Conservation (phyloP, 2,888 invertebrate genomes). For the Maniola hyperantus region DNA sequence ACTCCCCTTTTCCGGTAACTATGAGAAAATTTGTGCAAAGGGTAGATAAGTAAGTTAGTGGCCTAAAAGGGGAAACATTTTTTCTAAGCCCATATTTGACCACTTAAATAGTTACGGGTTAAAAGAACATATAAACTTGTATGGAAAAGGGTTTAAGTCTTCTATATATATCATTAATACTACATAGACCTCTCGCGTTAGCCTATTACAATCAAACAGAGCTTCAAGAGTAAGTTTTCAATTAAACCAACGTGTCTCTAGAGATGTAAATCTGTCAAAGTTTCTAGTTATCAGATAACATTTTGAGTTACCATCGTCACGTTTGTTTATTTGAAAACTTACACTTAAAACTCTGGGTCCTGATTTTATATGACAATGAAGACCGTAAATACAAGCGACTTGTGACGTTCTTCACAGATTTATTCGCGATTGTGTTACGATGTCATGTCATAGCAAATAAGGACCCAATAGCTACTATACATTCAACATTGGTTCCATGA, state of each 20-base stretch:
- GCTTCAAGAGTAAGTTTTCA: neutral
- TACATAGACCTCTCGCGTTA: slow-evolving; percentile 60
- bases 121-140: neutral
- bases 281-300: neutral
- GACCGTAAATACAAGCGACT: neutral
- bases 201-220: slow-evolving; percentile 47
- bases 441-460: neutral
- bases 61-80: neutral
- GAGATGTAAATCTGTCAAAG: neutral
- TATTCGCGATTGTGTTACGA: neutral
- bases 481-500: slow-evolving; percentile 66
- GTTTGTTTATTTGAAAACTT: neutral
- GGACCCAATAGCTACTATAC: neutral
- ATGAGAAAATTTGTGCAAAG: too few species aligned
- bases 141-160: slow-evolving; percentile 35
- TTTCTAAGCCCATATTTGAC: neutral
- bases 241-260: neutral
- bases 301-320: neutral
- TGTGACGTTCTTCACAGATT: neutral
- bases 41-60: neutral
- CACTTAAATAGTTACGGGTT: neutral
- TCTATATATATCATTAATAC: slow-evolving; percentile 59
- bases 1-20: too few species aligned
- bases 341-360: neutral
- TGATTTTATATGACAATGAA: slow-evolving; percentile 35